phyloP scores from a whole-genome alignment of 2,888 invertebrate species.

The Cantharis rufa region DNA sequence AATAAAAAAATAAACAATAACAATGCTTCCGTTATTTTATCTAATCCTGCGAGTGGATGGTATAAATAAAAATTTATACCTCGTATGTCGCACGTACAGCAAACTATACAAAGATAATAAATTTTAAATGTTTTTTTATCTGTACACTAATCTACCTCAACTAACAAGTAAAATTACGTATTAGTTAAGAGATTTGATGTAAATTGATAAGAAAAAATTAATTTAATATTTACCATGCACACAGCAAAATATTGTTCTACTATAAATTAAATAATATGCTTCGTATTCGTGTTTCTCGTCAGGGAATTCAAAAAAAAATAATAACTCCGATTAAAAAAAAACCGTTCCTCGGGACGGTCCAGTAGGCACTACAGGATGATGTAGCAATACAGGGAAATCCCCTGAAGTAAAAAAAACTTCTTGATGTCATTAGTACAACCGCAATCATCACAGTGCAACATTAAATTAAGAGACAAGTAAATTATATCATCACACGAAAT shows the following conservation, averaged over 20 bases:
- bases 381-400: too few species aligned
- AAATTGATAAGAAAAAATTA: too few species aligned
- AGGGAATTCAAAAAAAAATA: too few species aligned
- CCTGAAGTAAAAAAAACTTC: background rate
- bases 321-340: too few species aligned
- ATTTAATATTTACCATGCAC: too few species aligned
- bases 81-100: background rate
- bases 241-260: too few species aligned
- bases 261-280: too few species aligned
- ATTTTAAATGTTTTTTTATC: background rate
- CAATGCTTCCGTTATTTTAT: background rate
- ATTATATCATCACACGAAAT: background rate
- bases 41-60: background rate
- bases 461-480: background rate
- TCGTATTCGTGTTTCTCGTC: too few species aligned
- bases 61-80: background rate
- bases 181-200: background rate
- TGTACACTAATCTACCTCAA: background rate
- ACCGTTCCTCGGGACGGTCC: too few species aligned
- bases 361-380: background rate
- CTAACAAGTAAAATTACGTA: background rate
- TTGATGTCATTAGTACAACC: background rate
- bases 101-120: background rate
- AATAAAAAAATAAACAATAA: too few species aligned
- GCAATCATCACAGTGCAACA: background rate